Conservation (phyloP, 2,888 invertebrate species). For the Eurytoma californica region DNA sequence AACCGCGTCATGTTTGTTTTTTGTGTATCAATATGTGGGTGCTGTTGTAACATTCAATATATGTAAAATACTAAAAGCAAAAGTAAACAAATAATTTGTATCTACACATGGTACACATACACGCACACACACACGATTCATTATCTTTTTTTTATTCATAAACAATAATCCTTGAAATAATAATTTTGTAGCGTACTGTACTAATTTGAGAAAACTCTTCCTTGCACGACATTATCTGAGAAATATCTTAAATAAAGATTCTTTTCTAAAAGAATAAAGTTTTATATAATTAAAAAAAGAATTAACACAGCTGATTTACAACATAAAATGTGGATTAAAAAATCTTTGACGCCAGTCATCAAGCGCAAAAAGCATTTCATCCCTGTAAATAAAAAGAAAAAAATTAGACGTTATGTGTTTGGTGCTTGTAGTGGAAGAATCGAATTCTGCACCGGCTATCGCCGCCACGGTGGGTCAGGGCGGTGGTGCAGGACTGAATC, state of each 20-base stretch:
- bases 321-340: constrained; percentile 18
- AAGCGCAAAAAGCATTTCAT: constrained; percentile 20
- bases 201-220: constrained; percentile 3
- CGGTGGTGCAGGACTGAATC: constrained; percentile 65
- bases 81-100: constrained; percentile 11
- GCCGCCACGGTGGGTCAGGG: constrained; percentile 63
- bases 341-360: background rate
- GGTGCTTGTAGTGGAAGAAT: constrained; percentile 73
- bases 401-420: constrained; percentile 60
- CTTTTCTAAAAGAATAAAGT: background rate
- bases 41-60: constrained; percentile 5
- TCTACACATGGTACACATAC: constrained; percentile 15
- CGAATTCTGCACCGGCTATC: constrained; percentile 72
- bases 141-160: constrained; percentile 10
- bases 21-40: constrained; percentile 34
- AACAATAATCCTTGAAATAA: constrained; percentile 1
- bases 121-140: constrained; percentile 18
- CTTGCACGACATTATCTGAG: constrained; percentile 28
- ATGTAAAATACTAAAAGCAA: background rate
- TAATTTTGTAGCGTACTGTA: constrained; percentile 32
- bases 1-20: constrained; percentile 16
- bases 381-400: constrained; percentile 63
- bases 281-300: constrained; percentile 5
- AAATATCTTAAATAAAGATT: background rate
- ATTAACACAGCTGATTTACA: constrained; percentile 4